Percentiles rank a stretch among this genome's conserved stretches.
Conservation (phyloP, 2,113 vertebrate species). For the Coturnix japonica region DNA sequence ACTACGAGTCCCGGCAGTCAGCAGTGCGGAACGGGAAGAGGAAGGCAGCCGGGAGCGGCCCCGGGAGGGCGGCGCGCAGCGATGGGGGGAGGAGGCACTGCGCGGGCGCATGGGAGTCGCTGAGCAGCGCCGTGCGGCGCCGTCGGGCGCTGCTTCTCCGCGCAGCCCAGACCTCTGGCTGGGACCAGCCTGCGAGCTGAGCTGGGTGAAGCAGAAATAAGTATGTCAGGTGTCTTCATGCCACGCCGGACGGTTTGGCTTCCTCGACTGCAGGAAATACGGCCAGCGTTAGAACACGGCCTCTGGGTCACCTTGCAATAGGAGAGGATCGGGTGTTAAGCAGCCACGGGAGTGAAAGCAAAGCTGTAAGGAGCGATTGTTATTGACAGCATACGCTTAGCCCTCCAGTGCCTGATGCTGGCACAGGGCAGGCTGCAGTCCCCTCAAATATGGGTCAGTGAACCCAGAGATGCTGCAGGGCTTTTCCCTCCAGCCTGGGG, state of each 20-base stretch:
- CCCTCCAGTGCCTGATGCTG: neutral
- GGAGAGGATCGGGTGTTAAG: neutral
- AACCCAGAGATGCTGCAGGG: neutral
- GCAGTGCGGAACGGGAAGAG: neutral
- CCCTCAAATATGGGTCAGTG: accelerated
- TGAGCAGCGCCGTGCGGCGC: too few species aligned
- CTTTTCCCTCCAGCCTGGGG: neutral
- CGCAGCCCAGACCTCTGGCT: too few species aligned
- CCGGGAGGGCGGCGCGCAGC: neutral
- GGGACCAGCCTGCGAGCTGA: neutral
- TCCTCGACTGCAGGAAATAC: neutral
- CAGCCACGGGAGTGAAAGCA: accelerated
- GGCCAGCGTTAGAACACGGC: accelerated
- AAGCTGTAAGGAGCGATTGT: neutral
- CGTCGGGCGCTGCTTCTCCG: too few species aligned
- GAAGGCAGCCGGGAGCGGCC: neutral
- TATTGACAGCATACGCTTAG: neutral
- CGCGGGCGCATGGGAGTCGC: too few species aligned
- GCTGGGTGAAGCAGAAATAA: neutral
- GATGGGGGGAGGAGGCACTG: too few species aligned
- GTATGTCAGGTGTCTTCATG: neutral
- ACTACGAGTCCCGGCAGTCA: slow-evolving; percentile 1
- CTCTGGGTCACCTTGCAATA: too few species aligned
- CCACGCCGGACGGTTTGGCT: neutral
- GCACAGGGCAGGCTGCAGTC: accelerated